These are phyloP conservation scores for Pygathrix nemaeus DNA, from an alignment of 2,113 vertebrate genomes.

Conservation along the genomic window DNA sequence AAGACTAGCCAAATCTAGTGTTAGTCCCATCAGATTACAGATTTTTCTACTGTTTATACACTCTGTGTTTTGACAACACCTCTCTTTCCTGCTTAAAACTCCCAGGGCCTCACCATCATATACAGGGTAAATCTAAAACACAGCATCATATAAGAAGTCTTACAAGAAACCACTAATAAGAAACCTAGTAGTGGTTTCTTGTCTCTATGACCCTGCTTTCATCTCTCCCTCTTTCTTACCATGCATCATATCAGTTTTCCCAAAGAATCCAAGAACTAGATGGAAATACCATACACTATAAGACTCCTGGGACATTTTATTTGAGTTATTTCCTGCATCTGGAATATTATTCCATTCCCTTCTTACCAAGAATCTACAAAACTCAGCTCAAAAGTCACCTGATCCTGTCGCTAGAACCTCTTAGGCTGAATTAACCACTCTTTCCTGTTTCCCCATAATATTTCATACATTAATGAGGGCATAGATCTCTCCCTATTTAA, in stretches of 20 bases:
- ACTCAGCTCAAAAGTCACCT: not conserved
- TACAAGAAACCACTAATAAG: too few relatives aligned
- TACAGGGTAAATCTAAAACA: accelerated
- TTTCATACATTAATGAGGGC: accelerated
- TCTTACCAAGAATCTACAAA: not conserved
- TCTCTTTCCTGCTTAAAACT: too few relatives aligned
- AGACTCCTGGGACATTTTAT: not conserved
- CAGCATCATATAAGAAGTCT: accelerated
- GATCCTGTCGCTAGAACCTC: not conserved
- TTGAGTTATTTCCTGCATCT: not conserved
- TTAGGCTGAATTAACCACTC: not conserved
- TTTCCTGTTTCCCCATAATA: not conserved
- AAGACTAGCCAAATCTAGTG: not conserved
- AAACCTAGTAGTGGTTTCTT: accelerated
- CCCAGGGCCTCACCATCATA: accelerated
- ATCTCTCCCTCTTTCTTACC: accelerated
- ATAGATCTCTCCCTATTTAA: accelerated
- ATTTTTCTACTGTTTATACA: accelerated
- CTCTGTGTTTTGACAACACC: not conserved
- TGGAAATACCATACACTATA: not conserved
- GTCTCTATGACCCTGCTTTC: not conserved
- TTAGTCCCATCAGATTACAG: accelerated
- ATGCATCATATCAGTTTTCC: not conserved
- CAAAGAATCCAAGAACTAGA: not conserved
- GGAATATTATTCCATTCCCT: not conserved